Evolutionary conservation across 2,888 invertebrate species (phyloP), one percentile per base, ranked within the genome.

Genomic region (Embidobia sp.): DNA sequence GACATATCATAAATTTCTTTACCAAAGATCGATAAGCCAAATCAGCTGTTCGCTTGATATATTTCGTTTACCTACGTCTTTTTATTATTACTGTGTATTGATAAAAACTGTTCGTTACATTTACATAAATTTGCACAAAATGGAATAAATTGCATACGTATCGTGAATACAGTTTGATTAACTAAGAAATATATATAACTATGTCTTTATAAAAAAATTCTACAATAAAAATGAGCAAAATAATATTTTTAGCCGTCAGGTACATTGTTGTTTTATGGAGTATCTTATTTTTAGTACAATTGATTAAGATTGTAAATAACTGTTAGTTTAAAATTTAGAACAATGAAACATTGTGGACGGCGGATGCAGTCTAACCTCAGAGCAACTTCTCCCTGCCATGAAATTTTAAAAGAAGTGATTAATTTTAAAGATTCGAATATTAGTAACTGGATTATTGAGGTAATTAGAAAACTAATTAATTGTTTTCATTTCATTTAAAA

Each of bases 361-460:
- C 48, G 27, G 5, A 0, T 18, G 19, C 37, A 27, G 11, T 76
- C 75, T 46, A 69, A 63, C 63, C 63, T 76, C 2, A 19, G 26
- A n/a, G 8, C 19, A 10, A 40, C 37, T 27, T 31, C 29, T 7
- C 49, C 59, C 6, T 78, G 83, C 19, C 67, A 81, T n/a, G 79
- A 85, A 26, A 80, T 85, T 44, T 79, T 90, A n/a, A 77, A 82
- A 18, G 85, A 87, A 61, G 85, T 89, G 64, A 87, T 90, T 64
- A 79, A 83, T 48, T 85, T 86, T 44, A 87, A 84, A 80, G 83
- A 86, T 26, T 86, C 85, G 11, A 83, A 85, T 22, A 85, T 88
- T 15, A 89, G 87, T 74, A 89, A 86, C 72, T 90, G 90, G 89
- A 87, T 90, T 40, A 80, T 90, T 19, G 90, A 90, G 87, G 90